phyloP scores from a whole-genome alignment of 2,113 vertebrate genomes.

The Sander vitreus region DNA sequence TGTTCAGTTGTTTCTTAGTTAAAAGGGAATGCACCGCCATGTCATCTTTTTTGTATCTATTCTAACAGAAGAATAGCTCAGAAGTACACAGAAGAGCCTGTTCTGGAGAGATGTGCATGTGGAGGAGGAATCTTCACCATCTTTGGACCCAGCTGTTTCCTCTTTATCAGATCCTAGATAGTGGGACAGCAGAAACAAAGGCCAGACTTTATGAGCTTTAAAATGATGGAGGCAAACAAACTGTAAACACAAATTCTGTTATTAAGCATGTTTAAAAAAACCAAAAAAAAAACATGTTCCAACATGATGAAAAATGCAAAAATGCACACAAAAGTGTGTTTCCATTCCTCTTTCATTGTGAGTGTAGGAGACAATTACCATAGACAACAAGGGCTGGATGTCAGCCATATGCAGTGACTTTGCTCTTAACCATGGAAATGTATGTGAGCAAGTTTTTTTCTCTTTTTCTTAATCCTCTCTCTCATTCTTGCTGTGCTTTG shows the following conservation, averaged over 20 bases:
- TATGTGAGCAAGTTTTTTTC: slow-evolving; percentile 41
- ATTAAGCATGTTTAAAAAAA: not conserved
- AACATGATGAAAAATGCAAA: slow-evolving; percentile 1
- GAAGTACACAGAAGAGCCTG: slow-evolving; percentile 14
- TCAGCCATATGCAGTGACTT: slow-evolving; percentile 55
- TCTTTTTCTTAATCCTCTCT: slow-evolving; percentile 48
- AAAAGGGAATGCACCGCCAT: slow-evolving; percentile 18
- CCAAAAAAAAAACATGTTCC: slow-evolving; percentile 12
- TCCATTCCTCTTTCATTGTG: slow-evolving; percentile 22
- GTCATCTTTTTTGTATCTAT: not conserved
- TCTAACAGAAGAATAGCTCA: slow-evolving; percentile 19
- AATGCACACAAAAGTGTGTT: not conserved
- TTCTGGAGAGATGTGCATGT: slow-evolving; percentile 31
- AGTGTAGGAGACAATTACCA: slow-evolving; percentile 27
- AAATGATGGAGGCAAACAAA: slow-evolving; percentile 27
- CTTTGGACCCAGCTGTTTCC: slow-evolving; percentile 61
- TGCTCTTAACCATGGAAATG: slow-evolving; percentile 63
- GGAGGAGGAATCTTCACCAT: slow-evolving; percentile 34
- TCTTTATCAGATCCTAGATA: slow-evolving; percentile 63
- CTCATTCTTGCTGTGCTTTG: slow-evolving; percentile 43
- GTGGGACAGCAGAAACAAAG: slow-evolving; percentile 33
- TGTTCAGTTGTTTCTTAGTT: slow-evolving; percentile 30
- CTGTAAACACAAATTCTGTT: slow-evolving; percentile 8
- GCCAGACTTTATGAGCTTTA: slow-evolving; percentile 46
- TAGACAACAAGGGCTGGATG: slow-evolving; percentile 44